Evolutionary conservation across 1,140 invertebrate genomes (phyloP).

Genomic region (Tetragnatha versicolor): DNA sequence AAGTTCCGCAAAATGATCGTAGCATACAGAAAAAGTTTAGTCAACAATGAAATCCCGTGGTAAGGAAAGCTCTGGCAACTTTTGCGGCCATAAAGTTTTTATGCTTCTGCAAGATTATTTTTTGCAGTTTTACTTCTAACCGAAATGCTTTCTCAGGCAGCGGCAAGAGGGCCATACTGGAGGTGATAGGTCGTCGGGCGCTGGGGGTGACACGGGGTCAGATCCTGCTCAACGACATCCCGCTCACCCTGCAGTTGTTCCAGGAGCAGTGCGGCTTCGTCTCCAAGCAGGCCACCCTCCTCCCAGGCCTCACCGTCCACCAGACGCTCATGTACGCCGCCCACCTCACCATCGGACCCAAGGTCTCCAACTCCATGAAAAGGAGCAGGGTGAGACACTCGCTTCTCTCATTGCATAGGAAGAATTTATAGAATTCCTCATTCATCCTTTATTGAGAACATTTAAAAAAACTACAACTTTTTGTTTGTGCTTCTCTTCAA

Average conservation of each 20-base stretch:
- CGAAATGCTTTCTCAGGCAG: constrained; percentile 78
- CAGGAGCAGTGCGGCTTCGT: constrained; percentile 83
- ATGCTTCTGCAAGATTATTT: no score
- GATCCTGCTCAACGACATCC: constrained; percentile 82
- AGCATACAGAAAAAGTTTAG: no score
- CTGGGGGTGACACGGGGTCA: constrained; percentile 75
- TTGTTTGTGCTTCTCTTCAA: no score
- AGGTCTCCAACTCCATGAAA: constrained; percentile 66
- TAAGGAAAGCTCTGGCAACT: no score
- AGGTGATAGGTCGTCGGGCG: constrained; percentile 82
- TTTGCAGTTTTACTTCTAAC: no score
- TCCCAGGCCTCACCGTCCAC: constrained; percentile 83
- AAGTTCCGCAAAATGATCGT: no score
- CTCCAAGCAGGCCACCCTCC: constrained; percentile 79
- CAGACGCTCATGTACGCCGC: constrained; percentile 84
- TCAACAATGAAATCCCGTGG: no score
- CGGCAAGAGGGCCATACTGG: constrained; percentile 86
- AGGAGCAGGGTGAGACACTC: constrained; percentile 54
- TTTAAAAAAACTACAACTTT: no score
- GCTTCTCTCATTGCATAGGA: no score
- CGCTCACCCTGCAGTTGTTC: constrained; percentile 80
- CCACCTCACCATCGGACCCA: constrained; percentile 69
- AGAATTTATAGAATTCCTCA: no score
- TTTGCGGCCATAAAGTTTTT: no score
- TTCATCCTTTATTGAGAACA: no score